Evolutionary conservation across 2,888 invertebrate species (phyloP), one percentile per base, ranked within the genome.

Genomic region (Hesperia comma): DNA sequence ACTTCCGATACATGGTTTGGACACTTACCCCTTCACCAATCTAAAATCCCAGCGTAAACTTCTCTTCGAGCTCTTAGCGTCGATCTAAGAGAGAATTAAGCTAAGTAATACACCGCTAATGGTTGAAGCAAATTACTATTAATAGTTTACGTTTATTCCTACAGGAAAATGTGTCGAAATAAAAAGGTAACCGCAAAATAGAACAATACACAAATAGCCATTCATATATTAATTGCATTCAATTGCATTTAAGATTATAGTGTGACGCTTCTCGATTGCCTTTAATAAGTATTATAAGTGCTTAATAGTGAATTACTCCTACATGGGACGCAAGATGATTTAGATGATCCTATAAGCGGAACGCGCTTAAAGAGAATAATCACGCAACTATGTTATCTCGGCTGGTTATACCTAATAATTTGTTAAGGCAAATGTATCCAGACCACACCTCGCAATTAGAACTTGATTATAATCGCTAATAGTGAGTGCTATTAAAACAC

Each of bases 401-500:
- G 69, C 74, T 70, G 72, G 71, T 75, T 76, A 78, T 77, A n/a
- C n/a, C n/a, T n/a, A 78, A 78, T 80, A 81, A 83, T 82, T 83
- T 81, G 79, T 77, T 79, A 75, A 74, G 76, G 80, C 77, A 79
- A 82, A 80, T 77, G 77, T 80, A 77, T 78, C 63, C 68, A 71
- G 76, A 80, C 84, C 85, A 84, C 86, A 84, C 84, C 85, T 83
- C 71, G 82, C 83, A 84, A 86, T 87, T 86, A 87, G 80, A 75
- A 76, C 76, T 80, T 77, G 78, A 84, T 86, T 85, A 83, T 82
- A 77, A 79, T 78, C 77, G 74, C 75, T 77, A 64, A 49, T 82
- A 68, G 62, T 60, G 62, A 46, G 67, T 68, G 74, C 75, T 75
- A 77, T 77, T 77, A 78, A 75, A 75, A 69, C 40, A 32, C 49